These are phyloP conservation scores for Limonius californicus DNA, from an alignment of 1,140 invertebrate species.

Conservation along the genomic window DNA sequence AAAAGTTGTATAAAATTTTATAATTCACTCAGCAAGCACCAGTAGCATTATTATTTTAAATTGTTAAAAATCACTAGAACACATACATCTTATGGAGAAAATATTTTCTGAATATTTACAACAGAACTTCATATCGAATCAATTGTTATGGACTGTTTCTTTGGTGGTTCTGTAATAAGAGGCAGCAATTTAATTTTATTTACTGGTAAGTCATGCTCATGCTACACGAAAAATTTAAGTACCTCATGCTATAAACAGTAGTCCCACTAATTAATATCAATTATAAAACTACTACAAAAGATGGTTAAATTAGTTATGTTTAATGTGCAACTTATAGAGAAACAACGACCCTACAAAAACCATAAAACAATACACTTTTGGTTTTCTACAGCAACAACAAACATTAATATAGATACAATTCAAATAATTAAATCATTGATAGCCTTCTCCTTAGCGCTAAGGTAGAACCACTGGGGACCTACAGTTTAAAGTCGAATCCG, in stretches of 20 bases:
- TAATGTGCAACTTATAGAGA: too few species aligned
- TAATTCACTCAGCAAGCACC: conserved; percentile 5
- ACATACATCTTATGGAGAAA: background rate
- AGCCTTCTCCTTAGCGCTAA: too few species aligned
- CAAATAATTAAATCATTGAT: too few species aligned
- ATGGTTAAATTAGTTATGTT: too few species aligned
- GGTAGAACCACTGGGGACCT: too few species aligned
- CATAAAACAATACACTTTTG: too few species aligned
- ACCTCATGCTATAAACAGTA: background rate
- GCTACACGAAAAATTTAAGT: background rate
- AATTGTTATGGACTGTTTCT: conserved; percentile 25
- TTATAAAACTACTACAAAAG: too few species aligned
- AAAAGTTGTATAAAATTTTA: background rate
- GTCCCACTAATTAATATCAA: too few species aligned
- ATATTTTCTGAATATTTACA: conserved; percentile 14
- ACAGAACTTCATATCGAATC: conserved; percentile 18
- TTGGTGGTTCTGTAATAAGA: conserved; percentile 24
- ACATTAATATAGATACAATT: too few species aligned
- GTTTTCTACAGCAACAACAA: too few species aligned
- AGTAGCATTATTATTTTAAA: background rate
- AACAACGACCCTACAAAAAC: too few species aligned
- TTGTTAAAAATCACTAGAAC: conserved; percentile 1
- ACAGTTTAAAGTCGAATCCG: too few species aligned
- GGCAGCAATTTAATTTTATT: background rate
- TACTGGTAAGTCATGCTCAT: background rate